Evolutionary conservation across 2,888 invertebrate species (phyloP), one percentile per base, ranked within the genome.

Genomic region (Ochropleura leucogaster): DNA sequence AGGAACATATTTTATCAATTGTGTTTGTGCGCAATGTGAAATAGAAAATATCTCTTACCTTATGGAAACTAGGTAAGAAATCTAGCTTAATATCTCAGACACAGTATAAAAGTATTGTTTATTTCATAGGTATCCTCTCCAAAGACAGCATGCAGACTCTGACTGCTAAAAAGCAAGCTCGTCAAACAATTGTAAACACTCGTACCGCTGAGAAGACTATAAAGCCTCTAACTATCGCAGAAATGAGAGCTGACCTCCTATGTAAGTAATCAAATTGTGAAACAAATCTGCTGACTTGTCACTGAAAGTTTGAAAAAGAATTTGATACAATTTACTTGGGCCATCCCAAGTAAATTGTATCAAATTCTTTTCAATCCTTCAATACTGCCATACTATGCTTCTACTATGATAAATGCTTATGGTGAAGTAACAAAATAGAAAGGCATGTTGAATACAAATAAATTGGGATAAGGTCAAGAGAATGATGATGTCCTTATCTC

Each of bases 181-280:
- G 92, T 6, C 79, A 85, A 12, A 92, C 90, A 4, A 87, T 89
- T 40, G 83, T 82, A 16, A 86, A 89, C 10, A 88, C 90, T n/a
- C 88, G 87, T 5, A 94, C 94, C 16, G 72, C 90, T 53, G 93
- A 92, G 66, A 95, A 93, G 79, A 79, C 84, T 9, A 14, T 89
- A 0, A 94, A 92, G 83, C 94, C 95, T 3, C 82, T 94, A 74
- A 95, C 94, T 46, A 88, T 94, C 8, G 95, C 94, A 16, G 93
- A 95, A 90, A 92, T 96, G 92, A 91, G 83, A 77, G 89, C 92
- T 78, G 88, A 88, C 67, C 83, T 94, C 40, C 70, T 85, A 87
- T 91, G 95, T 95, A 89, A 74, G 68, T 83, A 72, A 63, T 18
- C 47, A 78, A 44, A 9, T 18, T 2, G 40, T 51, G 4, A 40